These are phyloP conservation scores for Cyclopterus lumpus DNA, from an alignment of 2,797 vertebrate genomes.

Conservation along the genomic window DNA sequence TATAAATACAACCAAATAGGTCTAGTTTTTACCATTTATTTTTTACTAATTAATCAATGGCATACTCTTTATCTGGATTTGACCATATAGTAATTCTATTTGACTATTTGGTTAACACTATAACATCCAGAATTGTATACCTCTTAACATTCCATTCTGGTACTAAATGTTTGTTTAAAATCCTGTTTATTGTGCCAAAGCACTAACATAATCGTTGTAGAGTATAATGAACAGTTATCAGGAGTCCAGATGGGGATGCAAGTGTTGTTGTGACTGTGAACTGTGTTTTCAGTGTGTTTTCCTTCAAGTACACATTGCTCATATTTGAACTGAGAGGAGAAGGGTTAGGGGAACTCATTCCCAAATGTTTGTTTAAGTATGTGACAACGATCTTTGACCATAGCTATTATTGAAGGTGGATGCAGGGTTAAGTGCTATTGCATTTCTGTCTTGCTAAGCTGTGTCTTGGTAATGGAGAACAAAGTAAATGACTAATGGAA, in stretches of 20 bases:
- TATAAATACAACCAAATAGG: not conserved
- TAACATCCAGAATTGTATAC: not conserved
- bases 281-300: not conserved
- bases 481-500: conserved; percentile 44
- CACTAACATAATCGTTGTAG: not conserved
- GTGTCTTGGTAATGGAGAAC: conserved; percentile 48
- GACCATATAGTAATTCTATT: not conserved
- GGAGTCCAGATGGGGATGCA: not conserved
- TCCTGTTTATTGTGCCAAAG: not conserved
- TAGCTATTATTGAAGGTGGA: conserved; percentile 25
- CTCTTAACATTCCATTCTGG: not conserved
- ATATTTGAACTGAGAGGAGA: conserved; percentile 4
- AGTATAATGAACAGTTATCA: not conserved
- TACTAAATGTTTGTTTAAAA: not conserved
- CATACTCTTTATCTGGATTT: not conserved
- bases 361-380: not conserved
- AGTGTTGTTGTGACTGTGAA: not conserved
- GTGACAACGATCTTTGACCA: conserved; percentile 41
- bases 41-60: not conserved
- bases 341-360: not conserved
- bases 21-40: not conserved
- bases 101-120: not conserved
- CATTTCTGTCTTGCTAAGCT: conserved; percentile 43
- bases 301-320: not conserved
- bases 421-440: conserved; percentile 58